Evolutionary conservation across 2,797 vertebrate species (phyloP).

Genomic region (Acanthurus lineatus): DNA sequence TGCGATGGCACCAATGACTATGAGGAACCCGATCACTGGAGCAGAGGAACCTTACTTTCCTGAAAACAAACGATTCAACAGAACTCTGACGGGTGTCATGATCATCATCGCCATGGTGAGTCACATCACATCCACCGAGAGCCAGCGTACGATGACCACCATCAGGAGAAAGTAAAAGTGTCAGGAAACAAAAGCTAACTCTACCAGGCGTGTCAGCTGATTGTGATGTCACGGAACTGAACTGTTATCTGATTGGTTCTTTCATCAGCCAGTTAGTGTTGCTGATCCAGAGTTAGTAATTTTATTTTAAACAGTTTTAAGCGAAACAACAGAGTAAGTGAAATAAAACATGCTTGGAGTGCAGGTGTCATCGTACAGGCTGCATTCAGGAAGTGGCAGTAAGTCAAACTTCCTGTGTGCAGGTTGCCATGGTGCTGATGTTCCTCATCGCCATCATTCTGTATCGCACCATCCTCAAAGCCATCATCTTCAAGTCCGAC

Average conservation of each 20-base stretch:
- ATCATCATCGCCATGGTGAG: conserved; percentile 87
- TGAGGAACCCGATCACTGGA: conserved; percentile 86
- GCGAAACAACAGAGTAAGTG: not conserved
- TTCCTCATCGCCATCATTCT: conserved; percentile 85
- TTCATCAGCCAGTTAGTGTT: too few relatives aligned
- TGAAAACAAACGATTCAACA: conserved; percentile 70
- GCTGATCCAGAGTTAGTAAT: not conserved
- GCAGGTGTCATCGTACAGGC: not conserved
- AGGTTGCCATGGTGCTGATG: conserved; percentile 83
- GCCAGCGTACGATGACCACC: too few relatives aligned
- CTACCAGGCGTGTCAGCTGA: not conserved
- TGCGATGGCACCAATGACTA: conserved; percentile 84
- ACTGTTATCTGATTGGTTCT: not conserved
- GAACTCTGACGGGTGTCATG: conserved; percentile 83
- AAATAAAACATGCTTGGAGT: not conserved
- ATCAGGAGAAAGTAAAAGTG: not conserved
- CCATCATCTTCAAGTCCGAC: conserved; percentile 78
- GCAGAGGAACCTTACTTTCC: conserved; percentile 88
- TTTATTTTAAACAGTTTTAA: not conserved
- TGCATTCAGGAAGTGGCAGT: not conserved
- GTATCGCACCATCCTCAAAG: conserved; percentile 78
- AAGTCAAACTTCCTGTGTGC: conserved; percentile 7
- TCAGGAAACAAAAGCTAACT: not conserved
- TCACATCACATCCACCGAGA: too few relatives aligned
- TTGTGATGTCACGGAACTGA: not conserved